Conservation (phyloP, 2,113 vertebrate species). For the Strix uralensis region DNA sequence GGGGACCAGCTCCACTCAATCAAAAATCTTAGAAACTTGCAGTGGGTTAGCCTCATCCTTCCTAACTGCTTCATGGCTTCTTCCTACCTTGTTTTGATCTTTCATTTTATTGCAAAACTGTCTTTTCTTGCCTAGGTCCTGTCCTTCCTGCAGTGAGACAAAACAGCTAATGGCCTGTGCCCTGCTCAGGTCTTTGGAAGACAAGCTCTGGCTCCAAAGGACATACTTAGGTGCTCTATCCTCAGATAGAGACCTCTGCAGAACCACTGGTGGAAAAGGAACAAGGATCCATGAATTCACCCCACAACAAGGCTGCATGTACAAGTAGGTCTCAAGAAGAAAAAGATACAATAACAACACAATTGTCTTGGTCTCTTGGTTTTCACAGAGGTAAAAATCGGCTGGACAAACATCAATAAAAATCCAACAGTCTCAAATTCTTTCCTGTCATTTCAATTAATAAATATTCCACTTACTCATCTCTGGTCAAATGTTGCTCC, state of each 20-base stretch:
- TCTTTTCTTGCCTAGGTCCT: not conserved
- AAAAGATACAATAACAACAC: not conserved
- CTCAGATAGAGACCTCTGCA: not conserved
- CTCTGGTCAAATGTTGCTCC: not conserved
- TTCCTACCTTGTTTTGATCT: not conserved
- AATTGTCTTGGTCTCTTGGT: fast-evolving
- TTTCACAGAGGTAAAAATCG: not conserved
- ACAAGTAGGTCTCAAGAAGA: not conserved
- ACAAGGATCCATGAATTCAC: not conserved
- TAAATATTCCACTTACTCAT: not conserved
- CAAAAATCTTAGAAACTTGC: not conserved
- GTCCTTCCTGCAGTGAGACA: not conserved
- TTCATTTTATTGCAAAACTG: not conserved
- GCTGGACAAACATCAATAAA: not conserved
- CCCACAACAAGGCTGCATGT: not conserved
- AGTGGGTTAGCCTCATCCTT: not conserved
- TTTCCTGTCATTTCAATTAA: not conserved
- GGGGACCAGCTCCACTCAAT: not conserved
- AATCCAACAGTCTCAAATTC: not conserved
- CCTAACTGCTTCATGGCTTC: not conserved
- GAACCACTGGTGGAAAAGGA: not conserved
- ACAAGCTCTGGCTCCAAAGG: not conserved
- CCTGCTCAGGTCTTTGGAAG: not conserved
- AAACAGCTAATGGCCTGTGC: not conserved
- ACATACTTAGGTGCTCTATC: not conserved